Percentiles rank a stretch among this genome's conserved stretches.
phyloP scores from a whole-genome alignment of 2,113 vertebrate species.

The Muntiacus muntjak region DNA sequence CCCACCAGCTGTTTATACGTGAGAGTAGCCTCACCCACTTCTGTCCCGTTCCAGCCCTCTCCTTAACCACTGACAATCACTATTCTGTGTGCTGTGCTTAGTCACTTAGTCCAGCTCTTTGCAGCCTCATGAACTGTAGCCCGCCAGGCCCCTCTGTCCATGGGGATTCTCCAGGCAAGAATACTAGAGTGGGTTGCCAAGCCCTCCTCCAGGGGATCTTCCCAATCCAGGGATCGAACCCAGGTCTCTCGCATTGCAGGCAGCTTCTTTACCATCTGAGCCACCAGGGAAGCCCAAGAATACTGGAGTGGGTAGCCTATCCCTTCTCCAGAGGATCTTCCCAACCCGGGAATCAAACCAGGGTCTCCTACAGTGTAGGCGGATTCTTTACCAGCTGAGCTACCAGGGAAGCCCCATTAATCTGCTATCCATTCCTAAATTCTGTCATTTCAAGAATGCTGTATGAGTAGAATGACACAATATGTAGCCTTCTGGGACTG shows the following conservation, averaged over 20 bases:
- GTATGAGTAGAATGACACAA: neutral
- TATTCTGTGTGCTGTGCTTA: neutral
- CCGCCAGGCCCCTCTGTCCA: neutral
- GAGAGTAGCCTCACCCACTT: neutral
- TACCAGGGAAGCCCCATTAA: neutral
- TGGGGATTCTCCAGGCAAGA: neutral
- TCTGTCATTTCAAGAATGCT: neutral
- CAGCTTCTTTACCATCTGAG: neutral
- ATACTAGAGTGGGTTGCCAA: neutral
- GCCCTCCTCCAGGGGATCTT: neutral
- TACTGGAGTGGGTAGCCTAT: neutral
- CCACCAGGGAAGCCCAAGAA: neutral
- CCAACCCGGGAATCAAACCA: neutral
- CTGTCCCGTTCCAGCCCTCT: neutral
- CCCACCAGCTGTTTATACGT: neutral
- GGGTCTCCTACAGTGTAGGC: neutral
- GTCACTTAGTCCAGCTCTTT: neutral
- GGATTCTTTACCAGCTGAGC: neutral
- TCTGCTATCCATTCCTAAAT: neutral
- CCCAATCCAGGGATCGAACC: neutral
- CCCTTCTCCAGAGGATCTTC: neutral
- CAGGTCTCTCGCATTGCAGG: neutral
- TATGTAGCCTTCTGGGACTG: neutral
- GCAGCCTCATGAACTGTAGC: accelerated
- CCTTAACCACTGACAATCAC: neutral